phyloP scores from a whole-genome alignment of 1,140 invertebrate species.

The Liolophura sinensis region DNA sequence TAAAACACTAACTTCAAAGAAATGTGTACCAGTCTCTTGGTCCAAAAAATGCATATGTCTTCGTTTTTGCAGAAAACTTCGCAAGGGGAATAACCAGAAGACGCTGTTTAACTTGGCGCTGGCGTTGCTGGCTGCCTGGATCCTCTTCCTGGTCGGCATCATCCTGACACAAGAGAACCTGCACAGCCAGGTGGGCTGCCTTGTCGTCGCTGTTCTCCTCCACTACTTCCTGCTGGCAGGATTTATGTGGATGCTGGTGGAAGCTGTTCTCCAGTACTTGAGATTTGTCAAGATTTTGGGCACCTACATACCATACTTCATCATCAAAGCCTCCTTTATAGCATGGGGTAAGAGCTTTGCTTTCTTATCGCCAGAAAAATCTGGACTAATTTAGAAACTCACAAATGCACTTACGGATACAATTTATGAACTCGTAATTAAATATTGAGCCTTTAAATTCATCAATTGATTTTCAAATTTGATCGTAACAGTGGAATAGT shows the following conservation, averaged over 20 bases:
- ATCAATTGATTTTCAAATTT: neutral
- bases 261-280: conserved; percentile 60
- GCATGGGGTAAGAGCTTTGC: conserved; percentile 56
- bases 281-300: conserved; percentile 61
- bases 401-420: neutral
- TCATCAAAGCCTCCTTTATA: conserved; percentile 55
- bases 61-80: conserved; percentile 40
- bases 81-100: conserved; percentile 49
- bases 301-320: conserved; percentile 58
- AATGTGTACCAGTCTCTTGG: no score
- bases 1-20: no score
- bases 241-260: conserved; percentile 63
- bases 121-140: conserved; percentile 41
- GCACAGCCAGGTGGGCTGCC: conserved; percentile 37
- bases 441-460: neutral
- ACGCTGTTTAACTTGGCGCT: conserved; percentile 50
- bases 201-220: conserved; percentile 52
- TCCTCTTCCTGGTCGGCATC: conserved; percentile 46
- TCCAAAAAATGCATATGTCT: no score
- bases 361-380: neutral
- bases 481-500: neutral
- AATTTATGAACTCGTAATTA: neutral
- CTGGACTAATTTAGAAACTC: neutral
- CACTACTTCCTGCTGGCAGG: conserved; percentile 61
- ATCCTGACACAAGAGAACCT: conserved; percentile 31